Conservation (phyloP, 1,140 invertebrate genomes). For the Euschistus heros region DNA sequence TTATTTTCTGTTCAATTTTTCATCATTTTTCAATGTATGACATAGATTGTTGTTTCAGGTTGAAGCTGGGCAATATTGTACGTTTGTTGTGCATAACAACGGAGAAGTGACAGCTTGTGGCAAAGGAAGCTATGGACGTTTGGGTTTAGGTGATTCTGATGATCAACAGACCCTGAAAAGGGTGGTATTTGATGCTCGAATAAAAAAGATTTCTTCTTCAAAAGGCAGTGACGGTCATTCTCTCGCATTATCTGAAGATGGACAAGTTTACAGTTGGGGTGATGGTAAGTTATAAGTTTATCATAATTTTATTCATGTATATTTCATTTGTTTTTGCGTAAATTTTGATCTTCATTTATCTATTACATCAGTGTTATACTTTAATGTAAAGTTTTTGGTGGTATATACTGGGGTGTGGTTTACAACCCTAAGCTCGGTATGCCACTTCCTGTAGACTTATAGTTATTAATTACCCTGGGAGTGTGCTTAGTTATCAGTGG, state of each 20-base stretch:
- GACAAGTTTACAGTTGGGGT: conserved; percentile 52
- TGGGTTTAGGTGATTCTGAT: conserved; percentile 46
- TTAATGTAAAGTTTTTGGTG: too few relatives aligned
- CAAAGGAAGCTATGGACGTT: conserved; percentile 46
- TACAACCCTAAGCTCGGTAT: too few relatives aligned
- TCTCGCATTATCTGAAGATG: conserved; percentile 45
- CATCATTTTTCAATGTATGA: neutral
- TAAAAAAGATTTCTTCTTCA: conserved; percentile 42
- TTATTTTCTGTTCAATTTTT: neutral
- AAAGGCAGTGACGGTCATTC: conserved; percentile 53
- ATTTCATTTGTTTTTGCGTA: too few relatives aligned
- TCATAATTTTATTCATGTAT: neutral
- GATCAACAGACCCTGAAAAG: conserved; percentile 43
- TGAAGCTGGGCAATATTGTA: conserved; percentile 57
- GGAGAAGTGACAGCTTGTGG: conserved; percentile 48
- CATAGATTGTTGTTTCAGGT: conserved; percentile 34
- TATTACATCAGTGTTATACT: too few relatives aligned
- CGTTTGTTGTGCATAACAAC: conserved; percentile 49
- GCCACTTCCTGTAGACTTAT: too few relatives aligned
- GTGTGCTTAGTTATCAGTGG: too few relatives aligned
- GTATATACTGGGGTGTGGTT: too few relatives aligned
- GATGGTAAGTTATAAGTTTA: conserved; percentile 40
- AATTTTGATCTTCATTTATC: too few relatives aligned
- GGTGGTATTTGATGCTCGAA: conserved; percentile 38
- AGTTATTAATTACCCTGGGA: too few relatives aligned